Percentiles rank a stretch among this genome's conserved stretches.
Evolutionary conservation across 1,140 invertebrate species (phyloP).

Genomic region (Bombus sibiricus): DNA sequence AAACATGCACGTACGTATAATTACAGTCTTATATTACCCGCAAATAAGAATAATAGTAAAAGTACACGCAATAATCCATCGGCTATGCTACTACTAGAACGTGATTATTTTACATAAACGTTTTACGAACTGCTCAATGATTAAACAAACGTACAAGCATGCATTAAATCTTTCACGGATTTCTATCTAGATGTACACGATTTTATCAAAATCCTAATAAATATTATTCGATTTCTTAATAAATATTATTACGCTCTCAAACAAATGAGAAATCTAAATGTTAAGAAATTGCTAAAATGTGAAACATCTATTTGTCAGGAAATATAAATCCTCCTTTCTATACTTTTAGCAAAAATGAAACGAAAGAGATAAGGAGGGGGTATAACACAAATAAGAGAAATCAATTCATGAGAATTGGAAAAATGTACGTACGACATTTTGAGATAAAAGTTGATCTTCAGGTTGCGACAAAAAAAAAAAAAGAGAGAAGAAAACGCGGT

Average conservation of each 20-base stretch:
- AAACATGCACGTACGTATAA: background rate
- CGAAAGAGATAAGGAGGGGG: too few species aligned
- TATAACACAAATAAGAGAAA: too few species aligned
- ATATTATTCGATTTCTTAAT: background rate
- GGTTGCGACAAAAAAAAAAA: background rate
- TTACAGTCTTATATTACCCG: background rate
- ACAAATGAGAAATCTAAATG: background rate
- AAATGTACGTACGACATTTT: background rate
- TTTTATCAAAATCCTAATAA: background rate
- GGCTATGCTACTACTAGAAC: too few species aligned
- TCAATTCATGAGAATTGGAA: too few species aligned
- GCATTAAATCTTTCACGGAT: background rate
- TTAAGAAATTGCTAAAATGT: background rate
- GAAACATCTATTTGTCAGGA: background rate
- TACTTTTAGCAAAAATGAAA: too few species aligned
- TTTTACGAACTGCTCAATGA: background rate
- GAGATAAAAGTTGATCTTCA: background rate
- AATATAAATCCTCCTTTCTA: too few species aligned
- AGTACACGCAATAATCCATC: background rate
- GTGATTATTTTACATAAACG: background rate
- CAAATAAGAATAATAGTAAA: background rate
- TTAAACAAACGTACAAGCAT: background rate
- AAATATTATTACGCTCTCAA: background rate
- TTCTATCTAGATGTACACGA: background rate
- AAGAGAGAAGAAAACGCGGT: background rate